Evolutionary conservation across 1,140 invertebrate species (phyloP).

Genomic region (Drosophila subpulchrella): DNA sequence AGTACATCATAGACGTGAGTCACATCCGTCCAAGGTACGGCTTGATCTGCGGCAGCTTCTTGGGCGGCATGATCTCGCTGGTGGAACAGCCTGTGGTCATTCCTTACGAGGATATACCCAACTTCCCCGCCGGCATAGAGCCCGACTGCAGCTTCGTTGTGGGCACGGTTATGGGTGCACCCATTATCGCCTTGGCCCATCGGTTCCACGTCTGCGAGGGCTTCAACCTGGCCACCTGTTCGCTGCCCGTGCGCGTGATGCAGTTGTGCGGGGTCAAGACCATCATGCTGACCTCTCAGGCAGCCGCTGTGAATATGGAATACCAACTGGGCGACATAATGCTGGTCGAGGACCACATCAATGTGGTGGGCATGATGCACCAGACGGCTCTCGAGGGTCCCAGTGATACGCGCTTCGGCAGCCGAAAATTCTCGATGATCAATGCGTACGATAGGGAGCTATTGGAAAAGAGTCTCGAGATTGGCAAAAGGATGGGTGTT

Average conservation of each 20-base stretch:
- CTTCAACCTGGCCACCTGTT: conserved; percentile 90
- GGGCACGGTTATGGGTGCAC: conserved; percentile 90
- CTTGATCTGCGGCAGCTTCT: conserved; percentile 96
- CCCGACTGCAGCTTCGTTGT: conserved; percentile 95
- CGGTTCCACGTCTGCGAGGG: conserved; percentile 98
- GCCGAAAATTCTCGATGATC: conserved; percentile 94
- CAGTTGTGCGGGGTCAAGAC: conserved; percentile 95
- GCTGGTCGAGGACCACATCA: conserved; percentile 98
- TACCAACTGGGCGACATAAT: conserved; percentile 97
- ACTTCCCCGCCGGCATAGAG: conserved; percentile 92
- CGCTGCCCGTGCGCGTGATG: conserved; percentile 97
- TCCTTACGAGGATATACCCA: conserved; percentile 93
- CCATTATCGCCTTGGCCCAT: conserved; percentile 97
- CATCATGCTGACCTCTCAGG: conserved; percentile 96
- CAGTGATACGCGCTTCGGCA: conserved; percentile 97
- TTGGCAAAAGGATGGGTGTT: conserved; percentile 90
- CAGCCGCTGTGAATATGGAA: conserved; percentile 93
- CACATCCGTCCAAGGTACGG: conserved; percentile 91
- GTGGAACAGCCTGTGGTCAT: conserved; percentile 90
- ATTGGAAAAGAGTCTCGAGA: conserved; percentile 88
- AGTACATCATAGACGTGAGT: conserved; percentile 90
- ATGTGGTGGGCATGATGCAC: conserved; percentile 92
- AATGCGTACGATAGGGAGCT: conserved; percentile 92
- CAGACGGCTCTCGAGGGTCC: conserved; percentile 95
- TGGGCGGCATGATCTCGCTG: conserved; percentile 91